Evolutionary conservation across 2,797 vertebrate species (phyloP), one percentile per base, ranked within the genome.

Genomic region (Microhierax caerulescens): DNA sequence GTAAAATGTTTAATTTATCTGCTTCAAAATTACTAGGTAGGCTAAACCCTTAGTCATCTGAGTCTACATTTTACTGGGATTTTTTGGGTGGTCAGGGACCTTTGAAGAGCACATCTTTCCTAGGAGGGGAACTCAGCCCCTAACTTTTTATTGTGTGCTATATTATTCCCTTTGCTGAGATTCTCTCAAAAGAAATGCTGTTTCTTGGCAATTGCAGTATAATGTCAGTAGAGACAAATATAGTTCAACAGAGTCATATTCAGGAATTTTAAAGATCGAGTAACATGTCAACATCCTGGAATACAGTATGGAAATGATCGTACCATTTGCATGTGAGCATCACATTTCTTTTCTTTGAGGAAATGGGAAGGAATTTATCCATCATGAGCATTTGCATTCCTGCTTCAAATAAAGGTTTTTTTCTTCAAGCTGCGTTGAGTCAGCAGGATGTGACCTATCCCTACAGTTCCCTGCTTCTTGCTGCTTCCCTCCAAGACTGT

Each of bases 21-120:
- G 63, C 87, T 96, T 85, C 75, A 80, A 60, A 97, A 96, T 81
- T 76, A 89, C 77, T 94, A 61, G 25, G 24, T 72, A 28, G 60
- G 53, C 47, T 74, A 82, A 83, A 73, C 36, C 39, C 18, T 72
- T 92, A 94, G 32, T 43, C 81, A 73, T 2, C 22, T 34, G 69
- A 56, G 43, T 34, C 43, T 60, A 10, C 9, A 8, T 59, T 88
- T 92, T 85, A n/a, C 39, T 73, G 30, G 64, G 25, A 0, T 16
- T 61, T 85, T 91, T 63, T 54, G 36, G 5, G 21, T 89, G 39
- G 25, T 83, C 20, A 7, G 1, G 83, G 84, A 77, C 36, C n/a
- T 80, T 80, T 36, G 22, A 85, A 65, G 28, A 57, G 10, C 16
- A 7, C 13, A 3, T 69, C n/a, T 60, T 87, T 85, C 25, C 34